Base-by-base conservation (phyloP, 2,888 invertebrate genomes). In the Tromatobia lineatoria region DNA sequence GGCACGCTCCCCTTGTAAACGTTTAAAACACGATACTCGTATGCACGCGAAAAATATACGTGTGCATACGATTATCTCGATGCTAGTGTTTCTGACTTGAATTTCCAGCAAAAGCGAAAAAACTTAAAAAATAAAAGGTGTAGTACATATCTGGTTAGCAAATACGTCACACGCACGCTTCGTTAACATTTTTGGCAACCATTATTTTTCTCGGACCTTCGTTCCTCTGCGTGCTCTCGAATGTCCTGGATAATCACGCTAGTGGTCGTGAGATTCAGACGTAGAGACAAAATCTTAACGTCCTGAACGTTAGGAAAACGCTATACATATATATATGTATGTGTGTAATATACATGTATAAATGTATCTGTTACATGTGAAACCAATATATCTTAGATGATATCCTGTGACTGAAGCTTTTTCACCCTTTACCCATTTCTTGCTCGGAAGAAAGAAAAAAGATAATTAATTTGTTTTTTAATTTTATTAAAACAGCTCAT, bases 281-380 rank as follows among this genome's bases (percentile, higher is more conserved):
- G 38, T 45, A 61, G 52, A 70, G 47, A 45, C 11, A 11, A 52
- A 13, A 25, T 38, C 38, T 6, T 7, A 42, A 71, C 66, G 76
- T 61, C 50, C 50, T 20, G 23, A 70, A 70, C 78, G 82, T 70
- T 42, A 73, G 66, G 66, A 29, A 74, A 75, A 57, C 45, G 64
- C 52, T 83, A 85, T 80, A 79, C 82, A 86, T 77, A 86, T 86
- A 85, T 86, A 84, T 83, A 76, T 87, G 61, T 74, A 80, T 78
- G 82, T 82, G 71, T 73, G 82, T 88, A 79, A 87, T 89, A 88
- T 86, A 88, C 88, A 88, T 89, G 89, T 90, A 90, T 90, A 90
- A 86, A 87, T 86, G 83, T 86, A 82, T 87, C 80, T 85, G 84
- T 86, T 82, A 85, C 76, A 74, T 85, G 83, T 79, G 67, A 86